Conservation (phyloP, 2,113 vertebrate species). For the Syngnathus floridae region DNA sequence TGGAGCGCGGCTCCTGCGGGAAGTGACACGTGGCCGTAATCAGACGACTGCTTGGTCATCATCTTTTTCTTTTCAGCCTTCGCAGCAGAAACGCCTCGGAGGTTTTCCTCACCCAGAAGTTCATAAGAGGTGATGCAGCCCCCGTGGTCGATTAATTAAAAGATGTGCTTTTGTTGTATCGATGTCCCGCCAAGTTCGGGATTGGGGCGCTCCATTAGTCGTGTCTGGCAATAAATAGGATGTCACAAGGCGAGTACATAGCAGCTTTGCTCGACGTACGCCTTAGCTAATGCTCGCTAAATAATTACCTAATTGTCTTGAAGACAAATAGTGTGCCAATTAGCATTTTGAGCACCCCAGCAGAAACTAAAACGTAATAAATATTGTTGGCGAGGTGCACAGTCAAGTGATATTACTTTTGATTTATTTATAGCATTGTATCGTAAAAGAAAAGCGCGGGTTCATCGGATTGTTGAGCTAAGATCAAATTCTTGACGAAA, state of each 20-base stretch:
- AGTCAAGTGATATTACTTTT: background rate
- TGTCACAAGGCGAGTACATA: background rate
- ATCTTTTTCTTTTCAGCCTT: slow-evolving; percentile 15
- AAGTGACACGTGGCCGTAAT: slow-evolving; percentile 19
- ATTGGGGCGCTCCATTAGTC: background rate
- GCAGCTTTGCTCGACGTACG: background rate
- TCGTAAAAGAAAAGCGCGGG: background rate
- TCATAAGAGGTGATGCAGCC: background rate
- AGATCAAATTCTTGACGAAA: background rate
- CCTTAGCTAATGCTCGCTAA: background rate
- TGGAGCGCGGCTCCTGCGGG: slow-evolving; percentile 35
- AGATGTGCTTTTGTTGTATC: background rate
- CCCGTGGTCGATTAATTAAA: slow-evolving; percentile 6
- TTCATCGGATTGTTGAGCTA: background rate
- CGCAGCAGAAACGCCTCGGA: slow-evolving; percentile 18
- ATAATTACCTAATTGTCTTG: background rate
- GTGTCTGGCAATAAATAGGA: slow-evolving; percentile 4
- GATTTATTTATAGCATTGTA: background rate
- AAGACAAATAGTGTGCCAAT: background rate
- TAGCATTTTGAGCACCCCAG: background rate
- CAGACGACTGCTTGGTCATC: slow-evolving; percentile 44
- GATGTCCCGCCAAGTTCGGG: background rate
- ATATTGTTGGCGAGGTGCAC: background rate
- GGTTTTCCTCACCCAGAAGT: background rate
- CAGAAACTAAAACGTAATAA: background rate